Base-by-base conservation (phyloP, 2,888 invertebrate species). In the Lysandra bellargus region DNA sequence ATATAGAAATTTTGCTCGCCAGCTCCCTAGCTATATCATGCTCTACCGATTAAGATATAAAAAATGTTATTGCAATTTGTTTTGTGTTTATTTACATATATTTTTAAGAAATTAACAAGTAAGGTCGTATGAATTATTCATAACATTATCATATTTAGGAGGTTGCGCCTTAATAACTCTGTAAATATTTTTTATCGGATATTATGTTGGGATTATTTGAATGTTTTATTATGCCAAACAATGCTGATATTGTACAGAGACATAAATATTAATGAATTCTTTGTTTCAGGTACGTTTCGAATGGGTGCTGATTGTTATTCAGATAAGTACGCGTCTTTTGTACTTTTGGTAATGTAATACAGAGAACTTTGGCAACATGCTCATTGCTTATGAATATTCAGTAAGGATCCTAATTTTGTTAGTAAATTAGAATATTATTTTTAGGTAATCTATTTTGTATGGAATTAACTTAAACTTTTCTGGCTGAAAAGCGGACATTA, bases 231-330 rank as follows among this genome's bases (percentile, higher is more conserved):
- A 12, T 33, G 30, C 30, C 40, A 40, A 44, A 74, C 74, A 74
- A 74, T 74, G 44, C 74, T n/a, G 74, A 23, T 74, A 74, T 44
- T 44, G 23, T 44, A 74, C 23, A 75, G n/a, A 49, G 44, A 17
- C 14, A 49, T 76, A 17, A 53, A 76, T 76, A 76, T 76, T 76
- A 12, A 76, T 76, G 53, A 57, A 57, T 53, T 53, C 53, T 76
- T 76, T 76, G 76, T 76, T 76, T 53, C 76, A 76, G 76, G 76
- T 76, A 76, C 76, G 76, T 76, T 76, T 14, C 53, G 12, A 76
- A 49, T 76, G 75, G 53, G 33, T 30, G 53, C 17, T 14, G 76
- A 76, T 76, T 57, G 53, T 76, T 76, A 76, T 76, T 76, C 76
- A 76, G 49, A 76, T 49, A 76, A 6, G 44, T 76, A 76, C 4